Conservation (phyloP, 2,888 invertebrate species). For the Drosophila longiperda region DNA sequence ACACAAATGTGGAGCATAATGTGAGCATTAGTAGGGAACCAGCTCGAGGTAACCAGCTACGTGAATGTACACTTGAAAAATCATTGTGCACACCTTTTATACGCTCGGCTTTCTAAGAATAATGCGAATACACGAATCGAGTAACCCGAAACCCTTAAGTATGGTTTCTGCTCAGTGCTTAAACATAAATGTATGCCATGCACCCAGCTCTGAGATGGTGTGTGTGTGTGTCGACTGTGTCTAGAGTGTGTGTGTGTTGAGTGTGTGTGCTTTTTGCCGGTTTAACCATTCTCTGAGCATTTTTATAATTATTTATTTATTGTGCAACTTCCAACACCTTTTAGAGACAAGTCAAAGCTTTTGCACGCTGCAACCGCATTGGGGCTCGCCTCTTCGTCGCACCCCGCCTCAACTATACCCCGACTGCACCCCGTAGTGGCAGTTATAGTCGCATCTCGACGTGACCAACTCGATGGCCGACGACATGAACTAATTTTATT, state of each 20-base stretch:
- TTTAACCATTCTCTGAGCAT: slow-evolving; percentile 32
- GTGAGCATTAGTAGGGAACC: slow-evolving; percentile 31
- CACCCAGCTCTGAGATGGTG: slow-evolving; percentile 22
- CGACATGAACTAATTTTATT: slow-evolving; percentile 83
- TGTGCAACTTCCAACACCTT: slow-evolving; percentile 84
- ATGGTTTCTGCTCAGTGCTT: slow-evolving; percentile 81
- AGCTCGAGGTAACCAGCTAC: slow-evolving; percentile 4
- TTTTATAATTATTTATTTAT: slow-evolving; percentile 84
- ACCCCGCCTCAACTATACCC: not conserved
- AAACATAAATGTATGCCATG: slow-evolving; percentile 78
- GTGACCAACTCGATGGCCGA: slow-evolving; percentile 60
- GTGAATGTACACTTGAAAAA: slow-evolving; percentile 59
- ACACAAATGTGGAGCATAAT: slow-evolving; percentile 28
- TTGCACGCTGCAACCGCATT: slow-evolving; percentile 36
- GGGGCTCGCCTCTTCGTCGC: not conserved
- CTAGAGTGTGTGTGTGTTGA: slow-evolving; percentile 23
- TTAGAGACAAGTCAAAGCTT: slow-evolving; percentile 81
- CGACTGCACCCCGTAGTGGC: slow-evolving; percentile 19
- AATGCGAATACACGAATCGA: slow-evolving; percentile 80
- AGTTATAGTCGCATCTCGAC: slow-evolving; percentile 63
- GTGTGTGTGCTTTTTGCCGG: slow-evolving; percentile 40
- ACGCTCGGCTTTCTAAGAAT: slow-evolving; percentile 82
- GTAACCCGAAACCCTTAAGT: slow-evolving; percentile 80
- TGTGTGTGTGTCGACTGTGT: not conserved
- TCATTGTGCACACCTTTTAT: slow-evolving; percentile 81